These are phyloP conservation scores for Nannobrachium achirus DNA, from an alignment of 2,113 vertebrate species.

Conservation along the genomic window DNA sequence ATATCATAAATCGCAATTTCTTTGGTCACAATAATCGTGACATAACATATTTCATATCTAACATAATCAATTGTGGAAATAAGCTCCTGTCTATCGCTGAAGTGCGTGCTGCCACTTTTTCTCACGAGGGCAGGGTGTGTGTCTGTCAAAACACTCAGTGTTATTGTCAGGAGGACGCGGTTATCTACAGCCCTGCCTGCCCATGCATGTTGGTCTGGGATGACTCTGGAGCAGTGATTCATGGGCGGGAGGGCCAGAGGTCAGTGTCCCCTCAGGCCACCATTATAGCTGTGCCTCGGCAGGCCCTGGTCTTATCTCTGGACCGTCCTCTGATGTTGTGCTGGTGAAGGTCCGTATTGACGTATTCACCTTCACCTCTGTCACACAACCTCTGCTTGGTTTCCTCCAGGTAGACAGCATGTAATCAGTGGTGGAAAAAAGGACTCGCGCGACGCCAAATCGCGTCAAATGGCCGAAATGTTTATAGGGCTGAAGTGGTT, in stretches of 20 bases:
- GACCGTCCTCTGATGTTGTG: slow-evolving; percentile 58
- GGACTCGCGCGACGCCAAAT: no score
- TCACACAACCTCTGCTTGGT: slow-evolving; percentile 14
- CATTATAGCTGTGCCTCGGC: slow-evolving; percentile 46
- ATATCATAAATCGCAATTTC: no score
- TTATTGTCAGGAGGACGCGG: slow-evolving; percentile 30
- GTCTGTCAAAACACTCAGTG: slow-evolving; percentile 31
- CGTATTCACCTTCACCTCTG: no score
- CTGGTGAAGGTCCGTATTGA: slow-evolving; percentile 11
- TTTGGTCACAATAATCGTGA: no score
- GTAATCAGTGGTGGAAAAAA: slow-evolving; percentile 42
- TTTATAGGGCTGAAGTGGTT: no score
- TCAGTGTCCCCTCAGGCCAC: slow-evolving; percentile 47
- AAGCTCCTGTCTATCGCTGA: slow-evolving; percentile 6
- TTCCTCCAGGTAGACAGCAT: slow-evolving; percentile 27
- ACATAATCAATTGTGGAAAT: background rate
- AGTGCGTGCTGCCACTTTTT: slow-evolving; percentile 30
- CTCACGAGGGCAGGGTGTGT: background rate
- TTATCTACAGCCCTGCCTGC: slow-evolving; percentile 38
- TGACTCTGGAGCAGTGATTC: slow-evolving; percentile 50
- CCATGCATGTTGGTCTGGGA: slow-evolving; percentile 45
- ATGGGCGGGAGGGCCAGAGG: slow-evolving; percentile 45
- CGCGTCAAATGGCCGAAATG: no score
- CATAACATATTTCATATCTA: no score
- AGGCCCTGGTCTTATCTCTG: slow-evolving; percentile 46